Percentiles rank a stretch among this genome's conserved stretches.
Evolutionary conservation across 2,113 vertebrate species (phyloP).

Genomic region (Physeter macrocephalus): DNA sequence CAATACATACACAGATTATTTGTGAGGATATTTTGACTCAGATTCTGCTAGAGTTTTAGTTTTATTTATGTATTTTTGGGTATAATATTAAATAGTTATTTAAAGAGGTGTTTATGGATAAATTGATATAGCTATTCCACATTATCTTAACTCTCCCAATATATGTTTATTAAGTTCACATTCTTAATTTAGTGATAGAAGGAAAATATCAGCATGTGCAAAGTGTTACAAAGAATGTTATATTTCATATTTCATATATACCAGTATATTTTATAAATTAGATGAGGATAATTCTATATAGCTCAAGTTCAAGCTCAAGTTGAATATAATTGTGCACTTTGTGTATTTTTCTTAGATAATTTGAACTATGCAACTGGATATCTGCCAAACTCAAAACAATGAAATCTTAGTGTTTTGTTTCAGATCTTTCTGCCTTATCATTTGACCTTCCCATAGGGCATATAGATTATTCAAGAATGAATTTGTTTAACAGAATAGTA

Average conservation of each 20-base stretch:
- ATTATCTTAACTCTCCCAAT: not conserved
- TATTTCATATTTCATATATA: not conserved
- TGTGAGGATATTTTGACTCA: not conserved
- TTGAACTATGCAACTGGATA: not conserved
- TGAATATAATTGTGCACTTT: not conserved
- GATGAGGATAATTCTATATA: not conserved
- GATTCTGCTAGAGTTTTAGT: not conserved
- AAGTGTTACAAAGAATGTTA: not conserved
- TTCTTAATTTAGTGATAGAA: constrained; percentile 4
- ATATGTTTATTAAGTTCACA: not conserved
- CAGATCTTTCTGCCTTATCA: not conserved
- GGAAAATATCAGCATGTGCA: not conserved
- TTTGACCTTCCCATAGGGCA: not conserved
- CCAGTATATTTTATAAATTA: not conserved
- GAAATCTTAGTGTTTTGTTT: not conserved
- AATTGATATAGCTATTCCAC: not conserved
- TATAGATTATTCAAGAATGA: not conserved
- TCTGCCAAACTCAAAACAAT: not conserved
- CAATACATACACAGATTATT: not conserved
- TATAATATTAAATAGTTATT: not conserved
- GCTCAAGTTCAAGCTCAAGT: not conserved
- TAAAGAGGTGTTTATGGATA: not conserved
- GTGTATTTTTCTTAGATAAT: not conserved
- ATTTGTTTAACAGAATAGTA: not conserved
- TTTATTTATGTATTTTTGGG: not conserved